Evolutionary conservation across 2,113 vertebrate genomes (phyloP), one percentile per base, ranked within the genome.

Genomic region (Paramormyrops kingsleyae): DNA sequence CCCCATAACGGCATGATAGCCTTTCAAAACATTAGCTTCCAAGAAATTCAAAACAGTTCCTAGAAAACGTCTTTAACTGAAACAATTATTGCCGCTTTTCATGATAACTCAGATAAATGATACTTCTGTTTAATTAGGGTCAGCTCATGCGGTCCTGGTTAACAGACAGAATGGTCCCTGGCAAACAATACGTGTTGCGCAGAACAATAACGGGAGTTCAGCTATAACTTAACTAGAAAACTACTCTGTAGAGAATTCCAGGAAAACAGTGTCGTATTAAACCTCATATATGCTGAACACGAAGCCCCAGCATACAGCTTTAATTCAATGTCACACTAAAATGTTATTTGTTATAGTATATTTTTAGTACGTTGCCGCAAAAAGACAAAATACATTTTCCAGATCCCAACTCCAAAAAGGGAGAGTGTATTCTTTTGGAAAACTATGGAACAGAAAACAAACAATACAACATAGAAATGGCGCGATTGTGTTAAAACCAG

Each of bases 1-100:
- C 89, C 90, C 90, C 90, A 91, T 92, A 88, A 93, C 39, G 88
- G 86, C 89, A 31, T 77, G 39, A 46, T 80, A 90, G 91, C 85
- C 52, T 74, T 90, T 91, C 31, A 88, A 87, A 92, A 87, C 50
- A 1, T 42, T 77, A 62, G 87, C 90, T 84, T 88, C 9, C 5
- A 49, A 91, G 77, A 89, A 62, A 90, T 77, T 77, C 31, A 39
- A 66, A 90, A 70, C 49, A 87, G 90, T 90, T 87, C 90, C 31
- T 77, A 39, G 70, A 77, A 77, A 77, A 77, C 3, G 9, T 13
- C 31, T 39, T 17, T 24, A 39, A 77, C 13, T 77, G 70, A 77
- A 31, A 39, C 31, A 77, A 80, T 77, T 80, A 35, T 7, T 19
- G 74, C 35, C 5, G 35, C 74, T 42, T 39, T 80, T 80, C 74